phyloP scores from a whole-genome alignment of 2,113 vertebrate genomes.

The Microcebus lehilahytsara region DNA sequence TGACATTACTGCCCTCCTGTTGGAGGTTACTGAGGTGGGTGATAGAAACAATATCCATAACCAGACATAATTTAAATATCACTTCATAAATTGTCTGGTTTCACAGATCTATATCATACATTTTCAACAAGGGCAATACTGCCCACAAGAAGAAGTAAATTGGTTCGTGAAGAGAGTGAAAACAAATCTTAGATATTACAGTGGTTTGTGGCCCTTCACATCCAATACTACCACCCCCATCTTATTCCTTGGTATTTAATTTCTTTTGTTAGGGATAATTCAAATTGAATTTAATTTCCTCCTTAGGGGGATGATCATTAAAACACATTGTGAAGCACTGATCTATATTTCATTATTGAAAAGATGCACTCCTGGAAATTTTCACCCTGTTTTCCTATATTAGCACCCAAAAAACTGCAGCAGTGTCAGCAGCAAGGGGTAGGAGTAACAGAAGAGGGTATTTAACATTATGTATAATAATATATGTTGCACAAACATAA shows the following conservation, averaged over 20 bases:
- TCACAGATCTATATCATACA: background rate
- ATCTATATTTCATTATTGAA: background rate
- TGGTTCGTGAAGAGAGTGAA: background rate
- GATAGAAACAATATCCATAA: background rate
- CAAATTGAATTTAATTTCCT: slow-evolving; percentile 32
- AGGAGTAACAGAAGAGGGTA: background rate
- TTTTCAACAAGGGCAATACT: background rate
- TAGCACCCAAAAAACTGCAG: background rate
- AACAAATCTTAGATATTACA: background rate
- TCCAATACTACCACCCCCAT: background rate
- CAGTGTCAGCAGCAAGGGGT: background rate
- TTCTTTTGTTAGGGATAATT: background rate
- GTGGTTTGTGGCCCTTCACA: background rate
- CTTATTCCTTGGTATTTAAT: background rate
- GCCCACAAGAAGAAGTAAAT: background rate
- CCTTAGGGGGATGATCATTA: background rate
- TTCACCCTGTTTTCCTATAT: background rate
- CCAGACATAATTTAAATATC: background rate
- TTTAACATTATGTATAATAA: background rate
- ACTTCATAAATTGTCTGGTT: background rate
- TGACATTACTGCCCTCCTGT: background rate
- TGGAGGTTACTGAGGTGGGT: background rate
- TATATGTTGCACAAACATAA: background rate
- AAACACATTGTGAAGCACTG: background rate
- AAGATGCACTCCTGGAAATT: background rate